These are phyloP conservation scores for Nothoprocta perdicaria DNA, from an alignment of 2,113 vertebrate species.

Conservation along the genomic window DNA sequence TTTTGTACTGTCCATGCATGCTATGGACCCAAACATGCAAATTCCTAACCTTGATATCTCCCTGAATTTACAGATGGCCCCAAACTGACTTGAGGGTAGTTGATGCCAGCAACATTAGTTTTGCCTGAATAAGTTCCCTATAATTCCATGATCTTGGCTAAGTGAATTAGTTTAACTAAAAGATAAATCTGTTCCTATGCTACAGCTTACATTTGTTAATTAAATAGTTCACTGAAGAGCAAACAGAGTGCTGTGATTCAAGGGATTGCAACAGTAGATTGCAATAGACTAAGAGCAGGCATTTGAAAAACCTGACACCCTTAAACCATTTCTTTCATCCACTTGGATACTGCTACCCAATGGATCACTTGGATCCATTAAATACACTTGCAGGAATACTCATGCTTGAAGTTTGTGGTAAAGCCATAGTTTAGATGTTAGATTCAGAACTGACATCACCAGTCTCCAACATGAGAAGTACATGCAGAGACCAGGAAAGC, in stretches of 20 bases:
- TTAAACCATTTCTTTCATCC: not conserved
- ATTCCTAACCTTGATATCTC: not conserved
- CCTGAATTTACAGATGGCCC: not conserved
- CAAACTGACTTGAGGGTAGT: not conserved
- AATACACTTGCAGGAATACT: not conserved
- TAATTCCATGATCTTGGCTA: not conserved
- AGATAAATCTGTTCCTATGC: not conserved
- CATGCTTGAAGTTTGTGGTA: not conserved
- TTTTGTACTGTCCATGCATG: not conserved
- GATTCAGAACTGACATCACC: not conserved
- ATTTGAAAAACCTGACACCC: not conserved
- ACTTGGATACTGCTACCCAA: not conserved
- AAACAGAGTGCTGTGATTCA: not conserved
- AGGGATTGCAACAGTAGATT: not conserved
- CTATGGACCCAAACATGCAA: slow-evolving; percentile 30
- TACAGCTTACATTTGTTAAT: not conserved
- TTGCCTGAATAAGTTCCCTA: not conserved
- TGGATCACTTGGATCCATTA: not conserved
- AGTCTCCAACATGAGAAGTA: not conserved
- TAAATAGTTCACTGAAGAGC: not conserved
- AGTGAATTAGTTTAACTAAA: not conserved
- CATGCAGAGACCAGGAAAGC: not conserved
- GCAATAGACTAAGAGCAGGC: not conserved
- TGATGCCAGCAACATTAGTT: not conserved
- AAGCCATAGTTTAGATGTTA: slow-evolving; percentile 14